Conservation (phyloP, 2,797 vertebrate genomes). For the Pangasius sanitwongsei region DNA sequence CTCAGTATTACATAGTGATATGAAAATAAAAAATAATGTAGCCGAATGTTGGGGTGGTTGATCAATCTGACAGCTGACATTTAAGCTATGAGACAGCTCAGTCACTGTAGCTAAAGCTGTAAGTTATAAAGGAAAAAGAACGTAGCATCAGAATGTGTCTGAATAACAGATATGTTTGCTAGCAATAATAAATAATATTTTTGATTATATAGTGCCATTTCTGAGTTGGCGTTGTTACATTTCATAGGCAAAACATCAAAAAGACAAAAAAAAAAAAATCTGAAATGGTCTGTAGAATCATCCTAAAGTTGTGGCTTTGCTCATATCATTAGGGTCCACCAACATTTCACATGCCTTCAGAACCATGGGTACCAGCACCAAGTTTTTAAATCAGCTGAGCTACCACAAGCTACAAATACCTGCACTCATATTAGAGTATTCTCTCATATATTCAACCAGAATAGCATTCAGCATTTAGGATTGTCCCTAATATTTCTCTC, state of each 20-base stretch:
- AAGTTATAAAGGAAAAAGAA: not conserved
- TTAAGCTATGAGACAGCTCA: not conserved
- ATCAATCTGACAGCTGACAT: not conserved
- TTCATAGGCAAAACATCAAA: not conserved
- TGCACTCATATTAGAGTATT: not conserved
- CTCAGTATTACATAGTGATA: not conserved
- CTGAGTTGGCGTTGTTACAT: accelerated
- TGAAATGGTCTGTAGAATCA: not conserved
- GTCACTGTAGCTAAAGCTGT: not conserved
- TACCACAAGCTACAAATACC: not conserved
- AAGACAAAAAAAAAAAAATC: not conserved
- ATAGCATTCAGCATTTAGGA: not conserved
- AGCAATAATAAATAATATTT: not conserved
- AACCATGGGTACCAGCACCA: not conserved
- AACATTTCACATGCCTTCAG: not conserved
- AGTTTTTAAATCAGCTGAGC: not conserved
- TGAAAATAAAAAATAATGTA: not conserved
- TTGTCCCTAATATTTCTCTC: not conserved
- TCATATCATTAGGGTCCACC: not conserved
- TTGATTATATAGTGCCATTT: not conserved
- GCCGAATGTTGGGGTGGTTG: not conserved
- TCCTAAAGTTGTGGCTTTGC: not conserved
- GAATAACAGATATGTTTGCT: not conserved
- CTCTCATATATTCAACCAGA: not conserved
- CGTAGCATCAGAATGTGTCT: not conserved